phyloP scores from a whole-genome alignment of 2,113 vertebrate genomes.

The Carassius carassius region DNA sequence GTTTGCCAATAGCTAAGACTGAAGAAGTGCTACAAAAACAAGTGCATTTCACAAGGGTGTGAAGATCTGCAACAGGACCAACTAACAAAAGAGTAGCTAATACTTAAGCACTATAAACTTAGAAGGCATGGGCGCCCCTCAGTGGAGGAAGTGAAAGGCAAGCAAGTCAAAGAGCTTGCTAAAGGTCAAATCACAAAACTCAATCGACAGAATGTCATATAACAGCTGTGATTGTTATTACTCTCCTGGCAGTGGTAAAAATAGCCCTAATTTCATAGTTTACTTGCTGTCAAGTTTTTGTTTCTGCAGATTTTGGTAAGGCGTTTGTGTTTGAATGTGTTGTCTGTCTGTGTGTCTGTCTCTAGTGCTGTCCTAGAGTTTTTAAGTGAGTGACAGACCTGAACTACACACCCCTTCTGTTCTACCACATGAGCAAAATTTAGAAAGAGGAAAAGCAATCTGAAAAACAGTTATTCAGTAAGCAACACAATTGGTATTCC shows the following conservation, averaged over 20 bases:
- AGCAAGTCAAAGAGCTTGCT: slow-evolving; percentile 54
- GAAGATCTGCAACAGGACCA: background rate
- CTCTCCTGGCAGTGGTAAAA: slow-evolving; percentile 62
- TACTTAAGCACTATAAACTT: slow-evolving; percentile 6
- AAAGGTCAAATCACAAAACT: slow-evolving; percentile 50
- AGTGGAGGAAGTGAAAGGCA: slow-evolving; percentile 72
- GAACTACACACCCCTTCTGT: slow-evolving; percentile 17
- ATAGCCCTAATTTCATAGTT: slow-evolving; percentile 60
- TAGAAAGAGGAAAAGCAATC: slow-evolving; percentile 20
- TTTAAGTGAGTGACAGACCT: slow-evolving; percentile 35
- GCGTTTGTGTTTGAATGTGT: slow-evolving; percentile 21
- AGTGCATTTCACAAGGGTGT: slow-evolving; percentile 10
- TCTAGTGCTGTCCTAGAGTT: slow-evolving; percentile 44
- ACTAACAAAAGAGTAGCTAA: slow-evolving; percentile 2
- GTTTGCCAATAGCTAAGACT: slow-evolving; percentile 30
- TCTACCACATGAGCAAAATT: slow-evolving; percentile 9
- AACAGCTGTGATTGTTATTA: slow-evolving; percentile 39
- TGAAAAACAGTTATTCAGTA: slow-evolving; percentile 31
- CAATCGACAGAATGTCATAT: slow-evolving; percentile 36
- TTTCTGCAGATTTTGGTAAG: slow-evolving; percentile 60
- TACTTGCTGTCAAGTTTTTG: slow-evolving; percentile 62
- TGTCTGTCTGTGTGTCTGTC: slow-evolving; percentile 18
- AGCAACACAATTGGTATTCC: slow-evolving; percentile 34
- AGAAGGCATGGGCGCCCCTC: slow-evolving; percentile 65
- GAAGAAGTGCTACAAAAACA: slow-evolving; percentile 23